These are phyloP conservation scores for Aplochiton taeniatus DNA, from an alignment of 2,797 vertebrate species.

Conservation along the genomic window DNA sequence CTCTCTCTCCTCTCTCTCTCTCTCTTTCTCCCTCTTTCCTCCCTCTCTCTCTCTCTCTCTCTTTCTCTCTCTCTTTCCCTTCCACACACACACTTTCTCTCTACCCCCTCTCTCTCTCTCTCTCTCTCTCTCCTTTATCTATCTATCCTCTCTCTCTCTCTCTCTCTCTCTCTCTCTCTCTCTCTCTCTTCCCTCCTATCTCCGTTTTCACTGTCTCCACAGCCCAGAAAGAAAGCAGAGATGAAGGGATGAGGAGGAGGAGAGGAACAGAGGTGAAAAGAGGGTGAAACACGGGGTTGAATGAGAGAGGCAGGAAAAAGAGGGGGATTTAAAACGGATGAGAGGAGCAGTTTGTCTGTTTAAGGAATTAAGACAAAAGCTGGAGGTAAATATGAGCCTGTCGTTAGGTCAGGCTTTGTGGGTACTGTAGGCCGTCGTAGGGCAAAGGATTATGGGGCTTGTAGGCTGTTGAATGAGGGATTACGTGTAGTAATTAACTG, in stretches of 20 bases:
- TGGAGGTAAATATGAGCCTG: slow-evolving; percentile 52
- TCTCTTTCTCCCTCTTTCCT: no score
- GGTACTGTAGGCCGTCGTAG: slow-evolving; percentile 19
- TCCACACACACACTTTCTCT: no score
- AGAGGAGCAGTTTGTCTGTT: slow-evolving; percentile 50
- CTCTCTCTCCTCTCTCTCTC: no score
- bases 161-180: slow-evolving; percentile 1
- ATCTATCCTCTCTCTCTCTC: not conserved
- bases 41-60: no score
- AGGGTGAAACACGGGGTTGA: slow-evolving; percentile 45
- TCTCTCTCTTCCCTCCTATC: not conserved
- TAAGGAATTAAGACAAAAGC: slow-evolving; percentile 49
- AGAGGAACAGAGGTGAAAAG: slow-evolving; percentile 29
- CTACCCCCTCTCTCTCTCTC: no score
- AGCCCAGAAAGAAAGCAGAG: slow-evolving; percentile 25
- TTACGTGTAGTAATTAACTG: not conserved
- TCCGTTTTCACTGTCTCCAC: no score
- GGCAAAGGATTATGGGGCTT: slow-evolving; percentile 25
- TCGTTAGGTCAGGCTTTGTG: slow-evolving; percentile 51
- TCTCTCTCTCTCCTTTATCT: no score
- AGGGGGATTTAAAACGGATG: slow-evolving; percentile 34
- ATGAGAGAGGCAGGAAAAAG: slow-evolving; percentile 6
- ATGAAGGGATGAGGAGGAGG: slow-evolving; percentile 14
- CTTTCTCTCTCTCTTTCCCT: no score
- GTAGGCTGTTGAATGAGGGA: not conserved